Percentiles rank a stretch among this genome's conserved stretches.
Evolutionary conservation across 2,797 vertebrate species (phyloP).

Genomic region (Clarias laeviceps): DNA sequence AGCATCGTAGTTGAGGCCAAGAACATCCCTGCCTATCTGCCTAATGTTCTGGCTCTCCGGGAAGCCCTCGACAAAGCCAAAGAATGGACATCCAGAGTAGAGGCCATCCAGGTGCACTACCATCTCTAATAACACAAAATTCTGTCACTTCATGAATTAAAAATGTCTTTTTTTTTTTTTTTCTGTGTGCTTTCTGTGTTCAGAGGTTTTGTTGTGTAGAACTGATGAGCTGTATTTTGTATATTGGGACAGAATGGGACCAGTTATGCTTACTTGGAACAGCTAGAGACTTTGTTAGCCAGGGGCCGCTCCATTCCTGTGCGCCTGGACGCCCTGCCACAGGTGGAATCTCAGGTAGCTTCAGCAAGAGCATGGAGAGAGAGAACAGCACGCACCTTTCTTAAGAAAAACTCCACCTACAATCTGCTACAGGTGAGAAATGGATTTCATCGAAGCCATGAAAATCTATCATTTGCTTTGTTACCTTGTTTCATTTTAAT

Average conservation of each 20-base stretch:
- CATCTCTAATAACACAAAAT: too few relatives aligned
- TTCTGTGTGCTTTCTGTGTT: background rate
- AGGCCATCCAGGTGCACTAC: conserved; percentile 88
- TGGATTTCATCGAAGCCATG: background rate
- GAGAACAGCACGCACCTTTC: conserved; percentile 91
- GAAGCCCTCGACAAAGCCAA: conserved; percentile 94
- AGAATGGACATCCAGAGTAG: conserved; percentile 94
- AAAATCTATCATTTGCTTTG: background rate
- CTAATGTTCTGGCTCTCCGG: conserved; percentile 91
- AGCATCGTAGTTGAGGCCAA: conserved; percentile 91
- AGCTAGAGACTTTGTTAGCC: conserved; percentile 89
- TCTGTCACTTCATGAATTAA: background rate
- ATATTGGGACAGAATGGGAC: conserved; percentile 80
- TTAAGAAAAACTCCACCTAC: conserved; percentile 98
- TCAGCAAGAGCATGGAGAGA: conserved; percentile 95
- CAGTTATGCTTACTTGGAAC: conserved; percentile 92
- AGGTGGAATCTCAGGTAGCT: conserved; percentile 94
- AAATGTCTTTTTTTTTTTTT: background rate
- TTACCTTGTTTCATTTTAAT: background rate
- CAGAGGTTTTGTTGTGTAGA: background rate
- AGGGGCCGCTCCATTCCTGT: conserved; percentile 93
- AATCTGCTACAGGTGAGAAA: conserved; percentile 87
- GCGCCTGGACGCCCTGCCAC: conserved; percentile 87
- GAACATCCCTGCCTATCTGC: conserved; percentile 95
- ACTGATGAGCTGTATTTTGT: background rate